Conservation (phyloP, 1,140 invertebrate species). For the Thaumetopoea pityocampa region DNA sequence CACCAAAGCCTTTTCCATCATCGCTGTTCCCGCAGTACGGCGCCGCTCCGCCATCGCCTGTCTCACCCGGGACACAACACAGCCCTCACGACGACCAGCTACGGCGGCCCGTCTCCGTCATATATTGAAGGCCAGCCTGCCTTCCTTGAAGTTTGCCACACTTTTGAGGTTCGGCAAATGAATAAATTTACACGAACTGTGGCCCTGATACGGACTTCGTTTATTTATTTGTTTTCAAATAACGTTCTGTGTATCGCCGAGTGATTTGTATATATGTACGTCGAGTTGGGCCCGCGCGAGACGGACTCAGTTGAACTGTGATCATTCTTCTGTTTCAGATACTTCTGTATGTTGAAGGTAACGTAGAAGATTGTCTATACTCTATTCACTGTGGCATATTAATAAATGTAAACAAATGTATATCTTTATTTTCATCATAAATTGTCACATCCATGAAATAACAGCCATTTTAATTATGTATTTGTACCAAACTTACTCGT, state of each 20-base stretch:
- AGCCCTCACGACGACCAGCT: conserved; percentile 69
- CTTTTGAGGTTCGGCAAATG: conserved; percentile 47
- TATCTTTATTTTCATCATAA: too few species aligned
- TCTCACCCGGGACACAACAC: conserved; percentile 57
- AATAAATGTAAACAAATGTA: too few species aligned
- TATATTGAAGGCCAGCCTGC: conserved; percentile 69
- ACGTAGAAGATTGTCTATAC: too few species aligned
- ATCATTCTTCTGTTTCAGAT: conserved; percentile 62
- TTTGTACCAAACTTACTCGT: too few species aligned
- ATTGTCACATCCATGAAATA: too few species aligned
- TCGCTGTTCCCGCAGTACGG: conserved; percentile 63
- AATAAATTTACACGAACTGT: too few species aligned
- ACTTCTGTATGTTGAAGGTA: conserved; percentile 52
- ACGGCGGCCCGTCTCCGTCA: conserved; percentile 65
- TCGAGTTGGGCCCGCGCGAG: conserved; percentile 13
- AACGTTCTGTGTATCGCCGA: too few species aligned
- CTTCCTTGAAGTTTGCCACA: conserved; percentile 50
- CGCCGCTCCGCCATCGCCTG: conserved; percentile 47
- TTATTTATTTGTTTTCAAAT: too few species aligned
- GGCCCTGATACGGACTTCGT: too few species aligned
- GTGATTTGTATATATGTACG: conserved; percentile 27
- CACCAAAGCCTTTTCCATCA: conserved; percentile 61
- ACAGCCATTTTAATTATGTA: too few species aligned
- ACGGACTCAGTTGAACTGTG: conserved; percentile 50
- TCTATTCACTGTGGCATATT: too few species aligned